A percentile compares a stretch with the other conserved stretches of the same genome.
phyloP scores from a whole-genome alignment of 2,888 invertebrate genomes.

The Cerceris ruficornis region DNA sequence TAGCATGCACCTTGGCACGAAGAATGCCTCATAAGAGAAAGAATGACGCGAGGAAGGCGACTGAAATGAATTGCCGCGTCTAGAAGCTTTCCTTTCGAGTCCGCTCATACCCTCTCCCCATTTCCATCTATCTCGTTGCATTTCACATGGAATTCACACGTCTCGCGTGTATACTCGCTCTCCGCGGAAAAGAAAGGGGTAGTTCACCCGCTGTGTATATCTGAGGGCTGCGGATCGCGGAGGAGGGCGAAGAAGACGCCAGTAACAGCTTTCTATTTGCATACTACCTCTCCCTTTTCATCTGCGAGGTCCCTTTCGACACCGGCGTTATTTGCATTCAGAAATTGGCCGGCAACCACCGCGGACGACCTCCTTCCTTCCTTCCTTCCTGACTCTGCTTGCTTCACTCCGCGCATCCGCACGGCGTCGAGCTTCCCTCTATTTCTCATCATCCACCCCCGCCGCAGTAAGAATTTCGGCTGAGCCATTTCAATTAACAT shows the following conservation, averaged over 20 bases:
- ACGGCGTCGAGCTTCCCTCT: constrained; percentile 13
- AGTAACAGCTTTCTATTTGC: constrained; percentile 81
- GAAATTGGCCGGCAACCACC: constrained; percentile 80
- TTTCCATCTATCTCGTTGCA: constrained; percentile 64
- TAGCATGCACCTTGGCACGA: constrained; percentile 22
- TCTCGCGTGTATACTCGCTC: constrained; percentile 60
- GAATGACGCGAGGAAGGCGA: constrained; percentile 50
- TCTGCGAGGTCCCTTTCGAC: constrained; percentile 74
- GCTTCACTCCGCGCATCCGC: constrained; percentile 23
- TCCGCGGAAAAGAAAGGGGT: constrained; percentile 62
- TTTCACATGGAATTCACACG: constrained; percentile 73
- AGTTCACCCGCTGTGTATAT: constrained; percentile 45
- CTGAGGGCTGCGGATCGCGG: constrained; percentile 62
- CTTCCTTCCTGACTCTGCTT: constrained; percentile 41
- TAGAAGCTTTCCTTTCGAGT: constrained; percentile 46
- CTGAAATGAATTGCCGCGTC: constrained; percentile 61
- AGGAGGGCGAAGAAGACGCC: constrained; percentile 67
- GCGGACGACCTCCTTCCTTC: constrained; percentile 73
- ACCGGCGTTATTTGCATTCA: constrained; percentile 81
- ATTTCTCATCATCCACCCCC: constrained; percentile 8
- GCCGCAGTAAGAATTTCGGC: neutral
- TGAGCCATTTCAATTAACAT: neutral
- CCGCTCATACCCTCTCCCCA: constrained; percentile 7
- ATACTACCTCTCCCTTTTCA: constrained; percentile 76
- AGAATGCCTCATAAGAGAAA: constrained; percentile 49